phyloP scores from a whole-genome alignment of 2,888 invertebrate species.

The Dascillus cervinus region DNA sequence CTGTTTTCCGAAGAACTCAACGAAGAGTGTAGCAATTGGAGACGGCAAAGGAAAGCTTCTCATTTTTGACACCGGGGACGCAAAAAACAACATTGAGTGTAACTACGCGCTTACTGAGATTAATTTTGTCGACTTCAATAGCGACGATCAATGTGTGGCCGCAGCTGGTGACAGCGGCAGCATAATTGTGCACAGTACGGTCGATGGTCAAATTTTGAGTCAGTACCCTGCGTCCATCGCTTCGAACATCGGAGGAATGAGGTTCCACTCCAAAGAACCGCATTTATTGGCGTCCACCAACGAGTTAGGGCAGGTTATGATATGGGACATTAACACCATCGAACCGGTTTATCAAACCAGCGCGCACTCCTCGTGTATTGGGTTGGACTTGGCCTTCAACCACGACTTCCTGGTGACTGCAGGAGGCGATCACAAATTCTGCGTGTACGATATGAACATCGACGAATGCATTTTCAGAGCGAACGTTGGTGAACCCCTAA shows the following conservation, averaged over 20 bases:
- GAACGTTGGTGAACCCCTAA: conserved; percentile 27
- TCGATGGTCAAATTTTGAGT: conserved; percentile 10
- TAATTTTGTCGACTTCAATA: conserved; percentile 27
- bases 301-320: conserved; percentile 24
- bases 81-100: conserved; percentile 24
- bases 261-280: conserved; percentile 25
- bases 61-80: conserved; percentile 33
- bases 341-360: no score
- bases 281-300: conserved; percentile 26
- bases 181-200: conserved; percentile 18
- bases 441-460: conserved; percentile 25
- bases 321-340: conserved; percentile 28
- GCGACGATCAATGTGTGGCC: conserved; percentile 26
- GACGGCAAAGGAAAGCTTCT: no score
- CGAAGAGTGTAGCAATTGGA: no score
- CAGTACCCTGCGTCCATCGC: conserved; percentile 11
- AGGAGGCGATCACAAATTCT: conserved; percentile 30
- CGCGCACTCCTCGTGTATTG: no score
- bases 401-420: no score
- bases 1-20: no score
- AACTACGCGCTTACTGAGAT: conserved; percentile 21
- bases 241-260: conserved; percentile 13
- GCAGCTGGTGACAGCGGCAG: conserved; percentile 17
- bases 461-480: conserved; percentile 28
- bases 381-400: no score